Conservation (phyloP, 2,797 vertebrate species). For the Melanotaenia maccullochi region DNA sequence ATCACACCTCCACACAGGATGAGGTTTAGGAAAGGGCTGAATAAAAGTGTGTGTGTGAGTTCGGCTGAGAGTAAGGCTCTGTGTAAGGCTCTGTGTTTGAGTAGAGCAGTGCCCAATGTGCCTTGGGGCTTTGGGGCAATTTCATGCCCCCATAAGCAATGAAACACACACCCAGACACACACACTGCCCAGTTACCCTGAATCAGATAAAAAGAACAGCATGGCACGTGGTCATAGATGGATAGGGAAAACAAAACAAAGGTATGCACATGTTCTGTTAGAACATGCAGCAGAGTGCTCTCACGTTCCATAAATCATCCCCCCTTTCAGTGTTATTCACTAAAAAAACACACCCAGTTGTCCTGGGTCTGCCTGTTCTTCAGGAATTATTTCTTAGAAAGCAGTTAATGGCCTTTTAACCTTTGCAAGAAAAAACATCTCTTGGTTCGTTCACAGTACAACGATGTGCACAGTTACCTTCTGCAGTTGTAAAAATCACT, state of each 20-base stretch:
- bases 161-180: conserved; percentile 59
- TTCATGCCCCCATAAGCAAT: conserved; percentile 86
- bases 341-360: conserved; percentile 1
- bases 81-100: conserved; percentile 60
- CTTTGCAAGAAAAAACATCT: conserved; percentile 1
- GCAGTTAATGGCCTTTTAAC: conserved; percentile 7
- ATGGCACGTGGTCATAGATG: conserved; percentile 45
- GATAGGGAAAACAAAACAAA: conserved; percentile 38
- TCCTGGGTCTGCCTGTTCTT: not conserved
- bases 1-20: conserved; percentile 15
- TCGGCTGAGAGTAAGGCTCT: conserved; percentile 50
- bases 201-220: conserved; percentile 50
- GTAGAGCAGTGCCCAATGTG: conserved; percentile 58
- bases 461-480: not conserved
- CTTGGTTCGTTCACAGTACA: not conserved
- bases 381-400: conserved; percentile 19
- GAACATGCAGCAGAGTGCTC: conserved; percentile 16
- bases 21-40: conserved; percentile 32
- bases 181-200: conserved; percentile 55
- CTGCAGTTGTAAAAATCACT: not conserved
- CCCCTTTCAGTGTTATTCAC: conserved; percentile 9
- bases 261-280: conserved; percentile 35
- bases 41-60: conserved; percentile 23
- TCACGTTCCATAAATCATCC: conserved; percentile 14
- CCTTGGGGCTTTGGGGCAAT: conserved; percentile 80